phyloP scores from a whole-genome alignment of 2,113 vertebrate species.

The Ceyx margarethae region DNA sequence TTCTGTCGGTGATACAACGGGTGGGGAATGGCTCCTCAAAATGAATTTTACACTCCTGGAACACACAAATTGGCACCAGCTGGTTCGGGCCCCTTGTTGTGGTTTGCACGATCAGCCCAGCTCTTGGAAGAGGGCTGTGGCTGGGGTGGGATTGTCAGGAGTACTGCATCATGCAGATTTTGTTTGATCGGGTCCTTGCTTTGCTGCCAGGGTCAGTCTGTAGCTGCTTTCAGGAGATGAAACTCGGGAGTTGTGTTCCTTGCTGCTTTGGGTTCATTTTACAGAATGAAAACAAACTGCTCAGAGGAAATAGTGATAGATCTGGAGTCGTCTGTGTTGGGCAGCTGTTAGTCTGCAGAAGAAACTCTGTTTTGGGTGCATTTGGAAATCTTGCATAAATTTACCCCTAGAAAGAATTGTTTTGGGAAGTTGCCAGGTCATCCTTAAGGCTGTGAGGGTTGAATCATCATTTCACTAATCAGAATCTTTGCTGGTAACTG shows the following conservation, averaged over 20 bases:
- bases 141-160: neutral
- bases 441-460: neutral
- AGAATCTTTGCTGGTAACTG: neutral
- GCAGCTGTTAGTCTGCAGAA: neutral
- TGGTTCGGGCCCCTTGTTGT: neutral
- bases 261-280: neutral
- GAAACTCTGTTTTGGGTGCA: neutral
- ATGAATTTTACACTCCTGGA: neutral
- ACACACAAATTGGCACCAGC: neutral
- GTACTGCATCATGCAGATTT: rapidly evolving
- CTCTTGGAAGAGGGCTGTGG: neutral
- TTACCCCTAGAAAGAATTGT: neutral
- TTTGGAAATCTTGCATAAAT: neutral
- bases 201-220: rapidly evolving
- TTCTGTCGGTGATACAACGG: rapidly evolving
- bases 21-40: rapidly evolving
- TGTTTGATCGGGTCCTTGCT: neutral
- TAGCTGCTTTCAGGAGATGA: neutral
- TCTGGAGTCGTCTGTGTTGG: neutral
- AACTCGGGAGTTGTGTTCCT: neutral
- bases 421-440: neutral
- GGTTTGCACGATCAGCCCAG: rapidly evolving
- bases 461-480: neutral
- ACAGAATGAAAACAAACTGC: neutral
- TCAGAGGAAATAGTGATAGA: neutral